Evolutionary conservation across 2,888 invertebrate genomes (phyloP), one percentile per base, ranked within the genome.

Genomic region (Elaeidobius kamerunicus): DNA sequence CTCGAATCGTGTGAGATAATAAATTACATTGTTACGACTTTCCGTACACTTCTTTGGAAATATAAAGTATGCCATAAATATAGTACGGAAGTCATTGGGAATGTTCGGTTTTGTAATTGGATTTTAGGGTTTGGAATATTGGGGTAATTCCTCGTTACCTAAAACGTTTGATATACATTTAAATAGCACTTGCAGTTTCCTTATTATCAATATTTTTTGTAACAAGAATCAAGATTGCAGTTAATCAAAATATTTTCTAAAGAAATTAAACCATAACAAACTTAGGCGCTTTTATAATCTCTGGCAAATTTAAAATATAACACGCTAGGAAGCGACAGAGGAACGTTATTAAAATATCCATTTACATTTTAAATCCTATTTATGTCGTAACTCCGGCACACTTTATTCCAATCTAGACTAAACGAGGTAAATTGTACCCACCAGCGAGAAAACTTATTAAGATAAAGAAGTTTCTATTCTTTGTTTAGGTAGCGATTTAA

Each of bases 401-500:
- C 7, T 14, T 35, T 14, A 35, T 35, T 15, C 35, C 35, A 16
- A 14, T 35, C 4, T 42, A 39, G 40, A 48, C 38, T 19, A 51
- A 51, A 45, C 44, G 38, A 51, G 45, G 45, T 32, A 51, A 51
- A 51, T 39, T 51, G 45, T 43, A 14, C 45, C 51, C 44, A 38
- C 15, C 39, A 45, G 51, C 36, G 27, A 51, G 32, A 34, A 40
- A 51, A 51, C 51, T 51, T 36, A 44, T 51, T 51, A 45, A 51
- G 51, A 51, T 51, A 51, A 51, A 51, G 32, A 50, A 51, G 32
- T 51, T 45, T 51, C 11, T 36, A 23, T 36, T 51, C 40, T 51
- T 44, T 45, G 30, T 47, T 47, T 35, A 15, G 35, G 35, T 35
- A 16, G 35, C 35, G 11, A 35, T 35, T 35, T 35, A 35, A 35